A percentile compares a stretch with the other conserved stretches of the same genome.
These are phyloP conservation scores for Anorthoa munda DNA, from an alignment of 2,888 invertebrate species.

Conservation along the genomic window DNA sequence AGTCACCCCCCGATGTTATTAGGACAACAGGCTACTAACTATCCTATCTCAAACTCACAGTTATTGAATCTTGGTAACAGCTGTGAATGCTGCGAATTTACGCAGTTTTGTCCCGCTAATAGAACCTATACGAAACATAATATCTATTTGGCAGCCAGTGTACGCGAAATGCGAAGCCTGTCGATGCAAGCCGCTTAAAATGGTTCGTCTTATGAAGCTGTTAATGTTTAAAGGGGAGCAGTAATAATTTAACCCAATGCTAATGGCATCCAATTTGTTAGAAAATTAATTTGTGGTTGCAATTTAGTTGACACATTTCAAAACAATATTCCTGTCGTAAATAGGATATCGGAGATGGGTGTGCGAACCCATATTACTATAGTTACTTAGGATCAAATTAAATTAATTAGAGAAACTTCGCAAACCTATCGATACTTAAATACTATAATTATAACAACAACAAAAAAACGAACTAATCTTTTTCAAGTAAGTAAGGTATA, in stretches of 20 bases:
- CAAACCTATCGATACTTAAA: no score
- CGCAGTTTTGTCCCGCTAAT: slow-evolving; percentile 36
- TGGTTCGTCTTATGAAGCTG: not conserved
- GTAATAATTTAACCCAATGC: not conserved
- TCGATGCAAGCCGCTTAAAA: slow-evolving; percentile 6
- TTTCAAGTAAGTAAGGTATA: no score
- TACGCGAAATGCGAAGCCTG: not conserved
- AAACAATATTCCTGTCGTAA: no score
- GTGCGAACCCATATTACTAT: no score
- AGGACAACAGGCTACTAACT: slow-evolving; percentile 22
- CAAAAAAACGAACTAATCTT: no score
- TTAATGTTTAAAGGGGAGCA: not conserved
- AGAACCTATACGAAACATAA: slow-evolving; percentile 40
- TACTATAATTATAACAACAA: no score
- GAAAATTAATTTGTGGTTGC: not conserved
- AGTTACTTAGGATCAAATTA: no score
- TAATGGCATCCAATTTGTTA: not conserved
- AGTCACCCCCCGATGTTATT: slow-evolving; percentile 37
- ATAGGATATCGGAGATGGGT: no score
- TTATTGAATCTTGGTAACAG: slow-evolving; percentile 56
- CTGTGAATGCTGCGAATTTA: slow-evolving; percentile 23
- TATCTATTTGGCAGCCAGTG: slow-evolving; percentile 35
- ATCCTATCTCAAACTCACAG: slow-evolving; percentile 28
- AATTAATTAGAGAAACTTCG: no score
- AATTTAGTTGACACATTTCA: not conserved